phyloP scores from a whole-genome alignment of 2,888 invertebrate genomes.

The Melinopterus prodromus region DNA sequence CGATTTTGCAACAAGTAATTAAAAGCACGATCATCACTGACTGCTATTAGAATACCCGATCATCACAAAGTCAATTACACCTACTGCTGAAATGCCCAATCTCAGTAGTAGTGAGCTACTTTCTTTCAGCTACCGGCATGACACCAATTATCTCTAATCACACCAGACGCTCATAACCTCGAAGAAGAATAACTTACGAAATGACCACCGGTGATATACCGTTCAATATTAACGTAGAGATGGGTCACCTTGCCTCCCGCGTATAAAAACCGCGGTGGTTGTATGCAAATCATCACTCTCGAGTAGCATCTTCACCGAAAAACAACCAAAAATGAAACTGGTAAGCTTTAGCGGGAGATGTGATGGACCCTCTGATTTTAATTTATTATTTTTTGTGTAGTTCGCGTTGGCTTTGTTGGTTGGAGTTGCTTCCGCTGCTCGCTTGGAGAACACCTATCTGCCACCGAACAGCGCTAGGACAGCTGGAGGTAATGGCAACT shows the following conservation, averaged over 20 bases:
- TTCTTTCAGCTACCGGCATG: background rate
- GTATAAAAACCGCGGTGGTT: background rate
- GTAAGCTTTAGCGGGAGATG: background rate
- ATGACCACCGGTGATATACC: background rate
- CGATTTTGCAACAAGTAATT: background rate
- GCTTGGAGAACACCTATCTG: slow-evolving; percentile 66
- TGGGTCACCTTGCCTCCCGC: background rate
- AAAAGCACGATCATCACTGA: background rate
- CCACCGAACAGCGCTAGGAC: slow-evolving; percentile 64
- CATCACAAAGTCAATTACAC: background rate
- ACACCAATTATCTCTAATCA: background rate
- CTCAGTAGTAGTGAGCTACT: background rate
- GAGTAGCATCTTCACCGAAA: background rate
- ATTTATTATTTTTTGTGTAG: slow-evolving; percentile 53
- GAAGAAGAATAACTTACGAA: background rate
- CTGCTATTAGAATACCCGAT: background rate
- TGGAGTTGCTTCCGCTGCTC: slow-evolving; percentile 59
- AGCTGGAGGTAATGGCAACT: slow-evolving; percentile 60
- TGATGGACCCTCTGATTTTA: background rate
- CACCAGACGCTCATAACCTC: background rate
- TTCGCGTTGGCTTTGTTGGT: slow-evolving; percentile 58
- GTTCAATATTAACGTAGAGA: background rate
- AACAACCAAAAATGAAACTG: background rate
- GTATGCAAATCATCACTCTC: background rate
- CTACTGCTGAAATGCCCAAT: background rate